A percentile compares a stretch with the other conserved stretches of the same genome.
phyloP scores from a whole-genome alignment of 2,888 invertebrate species.

The Lycophotia porphyrea region DNA sequence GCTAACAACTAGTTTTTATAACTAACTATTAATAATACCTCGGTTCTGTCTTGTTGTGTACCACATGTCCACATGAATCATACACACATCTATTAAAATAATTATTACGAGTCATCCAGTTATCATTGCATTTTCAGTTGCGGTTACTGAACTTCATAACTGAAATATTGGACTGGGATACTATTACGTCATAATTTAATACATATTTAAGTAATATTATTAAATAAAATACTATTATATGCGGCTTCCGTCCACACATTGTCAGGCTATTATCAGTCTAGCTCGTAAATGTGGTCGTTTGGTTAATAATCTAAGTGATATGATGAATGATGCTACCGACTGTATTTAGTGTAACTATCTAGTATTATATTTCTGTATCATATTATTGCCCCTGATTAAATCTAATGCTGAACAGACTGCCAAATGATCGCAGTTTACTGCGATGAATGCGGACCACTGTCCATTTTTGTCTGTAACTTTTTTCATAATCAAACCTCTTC shows the following conservation, averaged over 20 bases:
- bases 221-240: conserved; percentile 27
- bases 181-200: conserved; percentile 25
- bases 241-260: conserved; percentile 48
- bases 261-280: conserved; percentile 22
- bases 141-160: conserved; percentile 25
- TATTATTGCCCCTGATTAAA: neutral
- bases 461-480: neutral
- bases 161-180: conserved; percentile 30
- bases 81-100: conserved; percentile 23
- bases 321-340: conserved; percentile 23
- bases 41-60: neutral
- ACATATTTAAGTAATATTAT: conserved; percentile 35
- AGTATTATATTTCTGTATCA: conserved; percentile 20
- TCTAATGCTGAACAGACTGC: conserved; percentile 19
- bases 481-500: neutral
- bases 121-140: conserved; percentile 37
- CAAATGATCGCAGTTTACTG: conserved; percentile 12
- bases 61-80: neutral
- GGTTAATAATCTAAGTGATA: conserved; percentile 43
- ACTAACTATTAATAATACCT: neutral
- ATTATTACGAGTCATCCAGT: neutral
- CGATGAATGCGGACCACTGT: no score
- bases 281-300: conserved; percentile 32
- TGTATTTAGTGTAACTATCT: conserved; percentile 19
- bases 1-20: neutral